A percentile compares a stretch with the other conserved stretches of the same genome.
phyloP scores from a whole-genome alignment of 2,888 invertebrate genomes.

The Mycalesis mineus region DNA sequence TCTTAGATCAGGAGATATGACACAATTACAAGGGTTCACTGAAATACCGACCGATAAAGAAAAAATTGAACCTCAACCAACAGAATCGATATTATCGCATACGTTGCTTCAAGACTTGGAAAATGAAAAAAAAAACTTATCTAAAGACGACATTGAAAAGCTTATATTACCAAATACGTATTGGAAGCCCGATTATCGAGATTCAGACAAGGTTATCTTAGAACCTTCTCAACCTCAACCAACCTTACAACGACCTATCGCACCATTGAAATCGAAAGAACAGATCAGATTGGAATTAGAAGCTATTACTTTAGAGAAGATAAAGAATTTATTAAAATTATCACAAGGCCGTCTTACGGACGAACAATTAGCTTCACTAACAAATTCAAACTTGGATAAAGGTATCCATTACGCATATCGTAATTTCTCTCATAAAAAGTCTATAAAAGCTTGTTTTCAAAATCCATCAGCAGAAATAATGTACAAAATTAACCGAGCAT shows the following conservation, averaged over 20 bases:
- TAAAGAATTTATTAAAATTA: slow-evolving; percentile 9
- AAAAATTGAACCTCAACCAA: background rate
- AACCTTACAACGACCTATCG: too few species aligned
- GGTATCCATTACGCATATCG: background rate
- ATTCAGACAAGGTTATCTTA: background rate
- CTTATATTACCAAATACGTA: background rate
- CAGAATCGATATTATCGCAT: background rate
- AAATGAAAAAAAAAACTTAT: background rate
- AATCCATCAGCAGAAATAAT: slow-evolving; percentile 23
- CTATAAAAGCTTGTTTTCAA: slow-evolving; percentile 2
- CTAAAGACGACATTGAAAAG: background rate
- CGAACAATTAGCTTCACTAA: background rate
- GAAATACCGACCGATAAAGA: background rate
- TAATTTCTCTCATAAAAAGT: background rate
- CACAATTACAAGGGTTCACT: background rate
- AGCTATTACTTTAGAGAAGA: slow-evolving; percentile 13
- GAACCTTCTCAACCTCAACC: background rate
- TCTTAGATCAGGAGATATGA: background rate
- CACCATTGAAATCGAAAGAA: background rate
- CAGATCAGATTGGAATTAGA: slow-evolving; percentile 11
- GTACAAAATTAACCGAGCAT: slow-evolving; percentile 16
- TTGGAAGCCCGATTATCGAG: background rate
- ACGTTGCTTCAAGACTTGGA: background rate
- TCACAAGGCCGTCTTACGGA: background rate
- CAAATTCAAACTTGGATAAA: slow-evolving; percentile 1